Evolutionary conservation across 2,113 vertebrate species (phyloP).

Genomic region (Lamprotornis superbus): DNA sequence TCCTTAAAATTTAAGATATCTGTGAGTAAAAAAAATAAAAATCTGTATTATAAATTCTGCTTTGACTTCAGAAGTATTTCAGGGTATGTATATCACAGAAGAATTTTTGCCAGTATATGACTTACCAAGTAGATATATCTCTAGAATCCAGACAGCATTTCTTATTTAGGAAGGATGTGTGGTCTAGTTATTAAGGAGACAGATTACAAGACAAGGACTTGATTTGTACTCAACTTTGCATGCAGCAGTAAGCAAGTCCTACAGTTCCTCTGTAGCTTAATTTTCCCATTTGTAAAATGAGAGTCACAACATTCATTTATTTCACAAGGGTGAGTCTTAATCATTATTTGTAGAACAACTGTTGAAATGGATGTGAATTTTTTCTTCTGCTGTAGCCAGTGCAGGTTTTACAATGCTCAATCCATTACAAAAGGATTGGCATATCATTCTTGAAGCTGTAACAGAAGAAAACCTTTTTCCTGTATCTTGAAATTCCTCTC

Average conservation of each 20-base stretch:
- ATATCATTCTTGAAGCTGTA: background rate
- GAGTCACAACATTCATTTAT: background rate
- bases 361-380: background rate
- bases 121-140: background rate
- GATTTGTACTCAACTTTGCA: background rate
- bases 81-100: background rate
- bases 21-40: background rate
- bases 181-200: background rate
- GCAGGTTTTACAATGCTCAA: background rate
- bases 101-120: background rate
- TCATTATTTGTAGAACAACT: background rate
- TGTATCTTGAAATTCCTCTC: background rate
- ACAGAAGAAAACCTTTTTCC: background rate
- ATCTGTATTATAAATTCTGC: background rate
- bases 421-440: background rate
- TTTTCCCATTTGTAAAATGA: background rate
- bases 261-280: background rate
- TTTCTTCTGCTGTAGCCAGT: background rate
- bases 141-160: background rate
- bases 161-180: background rate
- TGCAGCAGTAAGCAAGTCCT: constrained; percentile 1
- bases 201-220: background rate
- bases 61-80: background rate
- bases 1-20: background rate
- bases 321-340: background rate